A percentile compares a stretch with the other conserved stretches of the same genome.
Conservation (phyloP, 2,113 vertebrate species). For the Dicerorhinus sumatrensis region DNA sequence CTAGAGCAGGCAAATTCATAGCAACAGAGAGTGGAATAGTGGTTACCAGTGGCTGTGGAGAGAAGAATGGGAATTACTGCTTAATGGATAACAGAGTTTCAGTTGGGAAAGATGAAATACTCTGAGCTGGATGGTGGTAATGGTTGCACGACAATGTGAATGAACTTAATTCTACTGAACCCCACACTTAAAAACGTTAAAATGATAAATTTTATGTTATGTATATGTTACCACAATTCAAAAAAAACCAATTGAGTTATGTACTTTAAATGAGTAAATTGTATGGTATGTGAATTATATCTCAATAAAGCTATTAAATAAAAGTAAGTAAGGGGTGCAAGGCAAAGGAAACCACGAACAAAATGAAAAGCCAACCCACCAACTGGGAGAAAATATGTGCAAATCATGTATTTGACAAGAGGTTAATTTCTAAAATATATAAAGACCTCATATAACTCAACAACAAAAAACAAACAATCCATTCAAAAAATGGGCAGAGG, state of each 20-base stretch:
- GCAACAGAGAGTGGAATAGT: background rate
- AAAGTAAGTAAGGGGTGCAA: background rate
- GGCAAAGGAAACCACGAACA: no score
- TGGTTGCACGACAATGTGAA: background rate
- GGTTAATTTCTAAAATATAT: no score
- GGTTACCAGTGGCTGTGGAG: background rate
- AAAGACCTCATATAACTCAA: no score
- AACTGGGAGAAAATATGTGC: no score
- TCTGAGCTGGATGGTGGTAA: background rate
- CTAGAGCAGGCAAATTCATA: background rate
- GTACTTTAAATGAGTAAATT: background rate
- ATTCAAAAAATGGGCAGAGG: no score
- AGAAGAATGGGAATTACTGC: background rate
- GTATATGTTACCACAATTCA: background rate
- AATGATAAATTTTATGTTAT: background rate
- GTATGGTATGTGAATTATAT: background rate
- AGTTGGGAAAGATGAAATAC: background rate
- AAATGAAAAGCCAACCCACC: no score
- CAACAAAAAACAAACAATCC: no score
- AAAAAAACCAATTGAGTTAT: background rate
- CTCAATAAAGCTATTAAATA: conserved; percentile 36
- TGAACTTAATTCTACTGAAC: background rate
- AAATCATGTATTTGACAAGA: no score
- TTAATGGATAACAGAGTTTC: background rate
- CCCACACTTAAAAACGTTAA: background rate